Evolutionary conservation across 2,888 invertebrate species (phyloP).

Genomic region (Platycheirus albimanus): DNA sequence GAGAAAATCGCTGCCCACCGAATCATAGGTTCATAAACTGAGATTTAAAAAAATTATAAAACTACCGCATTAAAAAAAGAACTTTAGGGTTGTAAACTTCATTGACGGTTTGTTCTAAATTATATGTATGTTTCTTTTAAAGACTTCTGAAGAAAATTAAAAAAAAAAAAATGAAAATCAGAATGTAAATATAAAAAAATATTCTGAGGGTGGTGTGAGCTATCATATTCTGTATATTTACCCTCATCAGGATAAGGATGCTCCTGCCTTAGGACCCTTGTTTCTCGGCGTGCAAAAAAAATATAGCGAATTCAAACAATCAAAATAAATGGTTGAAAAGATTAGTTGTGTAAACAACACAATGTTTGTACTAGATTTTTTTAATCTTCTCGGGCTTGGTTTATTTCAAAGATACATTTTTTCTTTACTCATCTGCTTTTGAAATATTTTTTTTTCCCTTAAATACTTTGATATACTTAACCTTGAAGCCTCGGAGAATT

Average conservation of each 20-base stretch:
- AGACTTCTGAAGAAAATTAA: conserved; percentile 35
- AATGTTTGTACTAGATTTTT: not conserved
- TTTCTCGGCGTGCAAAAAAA: not conserved
- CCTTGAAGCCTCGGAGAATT: too few species aligned
- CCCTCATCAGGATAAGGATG: conserved; percentile 41
- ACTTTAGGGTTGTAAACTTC: conserved; percentile 63
- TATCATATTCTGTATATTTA: conserved; percentile 51
- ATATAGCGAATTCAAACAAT: conserved; percentile 30
- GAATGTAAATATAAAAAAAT: conserved; percentile 65
- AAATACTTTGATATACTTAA: too few species aligned
- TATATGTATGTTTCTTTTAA: conserved; percentile 27
- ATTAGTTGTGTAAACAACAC: conserved; percentile 54
- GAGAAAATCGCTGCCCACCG: conserved; percentile 44
- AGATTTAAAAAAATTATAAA: conserved; percentile 39
- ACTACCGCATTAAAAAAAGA: conserved; percentile 39
- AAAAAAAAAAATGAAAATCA: conserved; percentile 26
- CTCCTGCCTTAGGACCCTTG: too few species aligned
- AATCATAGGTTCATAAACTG: conserved; percentile 12
- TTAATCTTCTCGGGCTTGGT: too few species aligned
- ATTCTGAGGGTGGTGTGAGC: conserved; percentile 34
- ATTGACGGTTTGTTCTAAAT: too few species aligned
- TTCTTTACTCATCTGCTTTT: too few species aligned
- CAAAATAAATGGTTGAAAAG: conserved; percentile 38
- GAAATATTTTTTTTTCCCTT: too few species aligned
- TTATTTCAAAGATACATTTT: too few species aligned